Conservation (phyloP, 2,888 invertebrate genomes). For the Hypomecis punctinalis region DNA sequence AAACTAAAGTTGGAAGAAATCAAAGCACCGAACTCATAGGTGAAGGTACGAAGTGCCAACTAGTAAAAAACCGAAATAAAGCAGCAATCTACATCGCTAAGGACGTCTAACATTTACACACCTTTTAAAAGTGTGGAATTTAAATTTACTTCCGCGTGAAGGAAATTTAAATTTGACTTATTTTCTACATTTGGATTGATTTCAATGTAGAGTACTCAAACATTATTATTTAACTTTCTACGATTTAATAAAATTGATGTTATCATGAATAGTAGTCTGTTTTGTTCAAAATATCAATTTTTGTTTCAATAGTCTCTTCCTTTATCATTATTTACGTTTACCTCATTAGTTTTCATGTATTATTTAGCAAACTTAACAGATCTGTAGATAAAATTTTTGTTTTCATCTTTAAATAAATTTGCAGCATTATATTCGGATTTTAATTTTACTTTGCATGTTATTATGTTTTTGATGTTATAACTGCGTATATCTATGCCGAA, state of each 20-base stretch:
- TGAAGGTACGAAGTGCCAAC: conserved; percentile 81
- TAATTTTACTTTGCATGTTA: too few species aligned
- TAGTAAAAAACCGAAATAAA: conserved; percentile 77
- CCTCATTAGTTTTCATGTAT: too few species aligned
- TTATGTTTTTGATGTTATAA: too few species aligned
- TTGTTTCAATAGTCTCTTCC: too few species aligned
- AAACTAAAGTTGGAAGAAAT: conserved; percentile 64
- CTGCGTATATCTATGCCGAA: too few species aligned
- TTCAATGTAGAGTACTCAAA: conserved; percentile 42
- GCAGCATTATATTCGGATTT: too few species aligned
- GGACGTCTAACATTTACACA: conserved; percentile 76
- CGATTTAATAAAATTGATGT: too few species aligned
- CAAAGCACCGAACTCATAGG: conserved; percentile 71
- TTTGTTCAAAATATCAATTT: neutral
- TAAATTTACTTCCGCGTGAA: conserved; percentile 49
- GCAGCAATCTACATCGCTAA: conserved; percentile 76
- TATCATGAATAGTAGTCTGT: too few species aligned
- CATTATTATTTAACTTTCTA: neutral
- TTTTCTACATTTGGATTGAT: conserved; percentile 59
- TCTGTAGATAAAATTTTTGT: too few species aligned
- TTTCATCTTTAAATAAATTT: too few species aligned
- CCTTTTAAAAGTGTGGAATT: conserved; percentile 54
- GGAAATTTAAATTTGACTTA: conserved; percentile 53
- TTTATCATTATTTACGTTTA: too few species aligned
- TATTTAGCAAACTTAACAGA: too few species aligned